Base-by-base conservation (phyloP, 2,797 vertebrate species). In the Macropus fuliginosus region DNA sequence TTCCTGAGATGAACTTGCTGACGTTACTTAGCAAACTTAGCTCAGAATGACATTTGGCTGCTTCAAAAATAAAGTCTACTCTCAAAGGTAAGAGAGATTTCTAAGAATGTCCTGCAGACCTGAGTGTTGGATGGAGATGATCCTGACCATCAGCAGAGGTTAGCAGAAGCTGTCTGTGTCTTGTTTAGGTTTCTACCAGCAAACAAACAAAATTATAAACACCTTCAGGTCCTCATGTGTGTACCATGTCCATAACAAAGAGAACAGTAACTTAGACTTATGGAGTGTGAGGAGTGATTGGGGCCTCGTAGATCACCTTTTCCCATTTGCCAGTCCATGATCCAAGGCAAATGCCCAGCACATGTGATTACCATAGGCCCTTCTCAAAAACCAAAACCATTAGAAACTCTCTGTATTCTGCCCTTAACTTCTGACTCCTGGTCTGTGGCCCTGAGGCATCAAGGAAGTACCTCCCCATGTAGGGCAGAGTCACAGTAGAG, bases 61-160 rank as follows among this genome's bases (percentile, higher is more conserved):
- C 90, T 94, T 96, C 11, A 56, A 94, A 97, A 95, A 29, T 56
- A 13, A 91, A 90, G 13, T 97, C 46, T 54, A 5, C 90, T 2
- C 0, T 91, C 50, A 90, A 91, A 94, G 50, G 4, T 10, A 81
- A 92, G 12, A 52, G 59, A 89, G 40, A 46, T 89, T 57, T 12
- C 74, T 52, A 11, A 59, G 14, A 46, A 90, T 94, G 87, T 46
- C 54, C 74, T 92, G 46, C 27, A 46, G 28, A 50, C 16, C 24
- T 93, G 40, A 89, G 56, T 93, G 40, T 56, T 31, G 16, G 18
- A 40, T 40, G n/a, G 66, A 40, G 13, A 29, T 74, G 66, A 74
- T 74, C 18, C n/a, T 74, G 18, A 40, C 66, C n/a, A 74, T 40
- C 66, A 21, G n/a, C n/a, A 74, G 66, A 40, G n/a, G 66, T 74